Evolutionary conservation across 1,140 invertebrate genomes (phyloP), one percentile per base, ranked within the genome.

Genomic region (Achatina immaculata): DNA sequence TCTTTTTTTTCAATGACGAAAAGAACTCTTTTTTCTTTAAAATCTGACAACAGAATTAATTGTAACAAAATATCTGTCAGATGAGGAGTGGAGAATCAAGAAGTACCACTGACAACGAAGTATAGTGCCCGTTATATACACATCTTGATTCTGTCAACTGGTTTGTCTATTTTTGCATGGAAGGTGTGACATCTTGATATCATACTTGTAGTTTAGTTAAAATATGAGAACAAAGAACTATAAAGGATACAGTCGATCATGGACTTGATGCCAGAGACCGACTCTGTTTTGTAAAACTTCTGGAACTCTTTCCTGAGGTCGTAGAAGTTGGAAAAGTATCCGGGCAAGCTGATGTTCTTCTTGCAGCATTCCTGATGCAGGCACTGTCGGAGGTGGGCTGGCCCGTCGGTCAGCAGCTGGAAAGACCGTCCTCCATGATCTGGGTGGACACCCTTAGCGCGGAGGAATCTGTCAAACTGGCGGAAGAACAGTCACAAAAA

Each of bases 291-390:
- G 89, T 95, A 95, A 84, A 93, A 94, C 80, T 93, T 94, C 42
- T 94, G 93, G 89, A 98, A 98, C 92, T 98, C 97, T 92, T 99
- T 99, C 86, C 96, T 94, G 24, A 99, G 92, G 92, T 99, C 97
- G 90, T 96, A 95, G 92, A 98, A 99, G 68, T 93, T 91, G 87
- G 94, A 94, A 90, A 96, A 98, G 92, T 97, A 97, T 55, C 40
- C 28, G 19, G 96, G 96, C 77, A 99, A 93, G 68, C 94, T 93
- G 82, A 99, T 94, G 84, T 95, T 94, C 92, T 99, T 98, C 90
- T 95, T 95, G 91, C 95, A 95, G 11, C 95, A 95, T 92, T 99
- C 97, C 14, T 97, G 96, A 90, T 98, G 97, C 0, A 99, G 92
- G 88, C 96, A 97, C 93, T 99, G 97, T 88, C 98, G 94, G 84